Conservation (phyloP, 2,113 vertebrate genomes). For the Clarias macrocephalus region DNA sequence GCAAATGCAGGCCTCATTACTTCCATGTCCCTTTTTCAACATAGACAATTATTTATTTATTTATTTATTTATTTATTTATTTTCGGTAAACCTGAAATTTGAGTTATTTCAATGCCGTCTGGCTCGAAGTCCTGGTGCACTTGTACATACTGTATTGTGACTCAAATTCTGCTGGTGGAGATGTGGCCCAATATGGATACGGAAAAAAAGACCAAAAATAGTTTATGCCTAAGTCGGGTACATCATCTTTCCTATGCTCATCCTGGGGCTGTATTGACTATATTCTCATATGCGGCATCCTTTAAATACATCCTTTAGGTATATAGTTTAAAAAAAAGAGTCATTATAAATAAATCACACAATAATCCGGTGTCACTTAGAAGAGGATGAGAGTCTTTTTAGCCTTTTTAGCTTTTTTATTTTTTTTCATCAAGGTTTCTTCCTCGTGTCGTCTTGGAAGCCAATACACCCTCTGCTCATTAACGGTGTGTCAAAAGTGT, state of each 20-base stretch:
- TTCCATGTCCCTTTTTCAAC: constrained; percentile 1
- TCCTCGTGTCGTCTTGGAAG: not conserved
- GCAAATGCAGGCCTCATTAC: constrained; percentile 37
- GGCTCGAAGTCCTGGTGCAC: not conserved
- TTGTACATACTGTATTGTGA: not conserved
- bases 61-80: constrained; percentile 9
- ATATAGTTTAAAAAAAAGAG: not conserved
- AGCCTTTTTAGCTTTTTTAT: no score
- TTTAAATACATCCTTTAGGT: not conserved
- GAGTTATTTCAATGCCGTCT: not conserved
- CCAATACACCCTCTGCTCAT: not conserved
- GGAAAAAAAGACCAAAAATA: not conserved
- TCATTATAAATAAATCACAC: not conserved
- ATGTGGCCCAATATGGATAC: not conserved
- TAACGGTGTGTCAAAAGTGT: not conserved
- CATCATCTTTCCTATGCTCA: no score
- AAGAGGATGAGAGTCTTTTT: not conserved
- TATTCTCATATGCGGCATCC: not conserved
- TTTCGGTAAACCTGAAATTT: constrained; percentile 14
- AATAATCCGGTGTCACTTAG: not conserved
- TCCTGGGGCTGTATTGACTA: not conserved
- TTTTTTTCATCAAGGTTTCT: not conserved
- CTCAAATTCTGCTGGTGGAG: not conserved
- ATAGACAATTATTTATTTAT: constrained; percentile 12
- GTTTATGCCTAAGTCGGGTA: not conserved